Conservation (phyloP, 2,888 invertebrate species). For the Geophilus truncorum region DNA sequence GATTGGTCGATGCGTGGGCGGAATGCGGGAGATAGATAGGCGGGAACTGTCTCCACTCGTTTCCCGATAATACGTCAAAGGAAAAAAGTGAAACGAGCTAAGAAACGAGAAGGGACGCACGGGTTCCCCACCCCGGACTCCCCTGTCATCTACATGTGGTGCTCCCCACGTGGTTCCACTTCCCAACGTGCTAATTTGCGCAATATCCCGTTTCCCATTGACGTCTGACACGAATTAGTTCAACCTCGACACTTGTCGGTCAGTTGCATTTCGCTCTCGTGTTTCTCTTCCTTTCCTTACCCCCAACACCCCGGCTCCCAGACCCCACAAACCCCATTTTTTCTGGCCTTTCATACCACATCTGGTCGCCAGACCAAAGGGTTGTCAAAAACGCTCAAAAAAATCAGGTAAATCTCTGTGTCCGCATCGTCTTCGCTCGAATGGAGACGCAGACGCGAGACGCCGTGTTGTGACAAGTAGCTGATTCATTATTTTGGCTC, state of each 20-base stretch:
- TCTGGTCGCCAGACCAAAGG: no score
- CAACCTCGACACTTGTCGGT: conserved; percentile 10
- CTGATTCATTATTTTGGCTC: neutral
- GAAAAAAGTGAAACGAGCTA: neutral
- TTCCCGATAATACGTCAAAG: neutral
- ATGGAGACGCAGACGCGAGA: neutral
- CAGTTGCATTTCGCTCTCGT: neutral
- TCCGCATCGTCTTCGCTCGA: no score
- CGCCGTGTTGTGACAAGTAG: neutral
- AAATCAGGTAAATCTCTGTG: no score
- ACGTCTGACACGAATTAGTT: conserved; percentile 10
- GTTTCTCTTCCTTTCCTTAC: neutral
- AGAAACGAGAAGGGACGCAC: neutral
- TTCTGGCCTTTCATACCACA: no score
- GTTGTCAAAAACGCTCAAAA: neutral
- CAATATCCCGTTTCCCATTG: neutral
- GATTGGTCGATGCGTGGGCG: neutral
- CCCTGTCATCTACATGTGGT: neutral
- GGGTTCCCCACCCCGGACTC: no score
- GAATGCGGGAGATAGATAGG: neutral
- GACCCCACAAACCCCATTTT: no score
- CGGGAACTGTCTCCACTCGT: neutral
- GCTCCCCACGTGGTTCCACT: neutral
- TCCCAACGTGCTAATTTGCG: neutral
- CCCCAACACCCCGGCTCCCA: neutral